Conservation (phyloP, 2,797 vertebrate genomes). For the Sitta carolinensis region DNA sequence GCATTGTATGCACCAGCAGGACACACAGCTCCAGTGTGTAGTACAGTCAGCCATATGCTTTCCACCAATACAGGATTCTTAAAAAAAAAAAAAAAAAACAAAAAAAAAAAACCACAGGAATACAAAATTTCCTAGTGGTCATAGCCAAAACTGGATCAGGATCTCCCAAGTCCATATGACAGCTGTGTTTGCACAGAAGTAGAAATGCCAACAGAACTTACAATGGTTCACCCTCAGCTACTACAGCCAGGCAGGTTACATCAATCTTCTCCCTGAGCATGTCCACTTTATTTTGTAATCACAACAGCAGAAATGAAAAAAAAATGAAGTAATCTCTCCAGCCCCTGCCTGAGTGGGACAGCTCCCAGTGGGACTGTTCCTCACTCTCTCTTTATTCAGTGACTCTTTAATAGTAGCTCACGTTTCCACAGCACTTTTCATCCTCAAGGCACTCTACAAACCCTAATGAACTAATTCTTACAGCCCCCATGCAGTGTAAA, state of each 20-base stretch:
- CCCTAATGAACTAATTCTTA: slow-evolving; percentile 4
- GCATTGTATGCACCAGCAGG: not conserved
- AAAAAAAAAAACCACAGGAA: not conserved
- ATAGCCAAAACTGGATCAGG: not conserved
- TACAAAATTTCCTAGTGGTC: not conserved
- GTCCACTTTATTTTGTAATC: slow-evolving; percentile 21
- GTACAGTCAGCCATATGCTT: not conserved
- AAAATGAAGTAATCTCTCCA: slow-evolving; percentile 28
- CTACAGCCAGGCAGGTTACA: not conserved
- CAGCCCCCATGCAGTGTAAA: not conserved
- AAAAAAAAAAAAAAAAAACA: not conserved
- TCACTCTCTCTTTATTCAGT: not conserved
- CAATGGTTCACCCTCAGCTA: not conserved
- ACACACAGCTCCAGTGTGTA: not conserved
- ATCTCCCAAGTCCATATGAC: not conserved
- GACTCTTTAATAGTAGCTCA: not conserved
- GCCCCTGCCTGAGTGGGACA: not conserved
- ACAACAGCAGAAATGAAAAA: not conserved
- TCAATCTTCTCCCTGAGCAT: not conserved
- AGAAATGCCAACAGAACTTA: not conserved
- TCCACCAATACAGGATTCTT: not conserved
- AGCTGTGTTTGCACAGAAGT: not conserved
- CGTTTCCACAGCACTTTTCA: slow-evolving; percentile 7
- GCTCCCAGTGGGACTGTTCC: not conserved
- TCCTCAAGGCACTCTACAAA: slow-evolving; percentile 6